phyloP scores from a whole-genome alignment of 2,113 vertebrate species.

The Gallinago jamesoni region DNA sequence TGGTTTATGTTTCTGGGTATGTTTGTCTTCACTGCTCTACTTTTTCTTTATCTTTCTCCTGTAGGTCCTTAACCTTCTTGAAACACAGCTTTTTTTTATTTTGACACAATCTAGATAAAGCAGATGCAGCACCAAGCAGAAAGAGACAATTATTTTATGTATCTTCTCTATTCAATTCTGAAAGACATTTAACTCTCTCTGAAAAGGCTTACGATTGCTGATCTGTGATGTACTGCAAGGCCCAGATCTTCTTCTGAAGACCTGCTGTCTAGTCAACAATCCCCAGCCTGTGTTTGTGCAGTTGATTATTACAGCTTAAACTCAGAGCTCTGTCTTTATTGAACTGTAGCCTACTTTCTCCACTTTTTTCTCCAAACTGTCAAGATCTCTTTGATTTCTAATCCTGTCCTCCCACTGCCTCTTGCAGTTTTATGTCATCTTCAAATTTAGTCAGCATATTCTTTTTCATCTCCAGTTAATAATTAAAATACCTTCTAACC shows the following conservation, averaged over 20 bases:
- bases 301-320: background rate
- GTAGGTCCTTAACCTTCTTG: background rate
- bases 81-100: background rate
- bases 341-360: slow-evolving; percentile 2
- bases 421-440: background rate
- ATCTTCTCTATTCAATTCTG: background rate
- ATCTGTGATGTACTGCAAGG: background rate
- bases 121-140: background rate
- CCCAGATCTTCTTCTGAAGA: background rate
- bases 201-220: background rate
- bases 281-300: background rate
- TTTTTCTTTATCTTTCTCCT: background rate
- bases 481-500: background rate
- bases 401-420: background rate
- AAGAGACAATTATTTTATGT: background rate
- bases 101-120: background rate
- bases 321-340: background rate
- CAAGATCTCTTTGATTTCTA: slow-evolving; percentile 21
- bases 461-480: background rate
- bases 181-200: background rate
- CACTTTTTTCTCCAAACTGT: background rate
- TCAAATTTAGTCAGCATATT: background rate
- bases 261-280: background rate
- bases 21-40: background rate
- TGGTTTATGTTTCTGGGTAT: background rate